Evolutionary conservation across 2,797 vertebrate genomes (phyloP).

Genomic region (Anguilla obscura): DNA sequence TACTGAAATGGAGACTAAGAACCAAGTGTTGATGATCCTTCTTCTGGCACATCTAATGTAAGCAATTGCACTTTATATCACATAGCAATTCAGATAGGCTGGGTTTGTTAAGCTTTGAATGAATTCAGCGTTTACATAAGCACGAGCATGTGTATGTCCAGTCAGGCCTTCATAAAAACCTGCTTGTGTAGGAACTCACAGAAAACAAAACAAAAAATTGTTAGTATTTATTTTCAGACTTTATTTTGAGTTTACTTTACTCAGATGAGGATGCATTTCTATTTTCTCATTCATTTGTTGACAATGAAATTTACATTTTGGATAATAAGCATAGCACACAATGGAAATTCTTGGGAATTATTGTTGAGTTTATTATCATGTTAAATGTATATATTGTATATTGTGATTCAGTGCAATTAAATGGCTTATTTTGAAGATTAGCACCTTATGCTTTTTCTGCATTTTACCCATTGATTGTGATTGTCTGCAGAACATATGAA

Average conservation of each 20-base stretch:
- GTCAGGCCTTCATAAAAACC: neutral
- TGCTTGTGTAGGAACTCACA: neutral
- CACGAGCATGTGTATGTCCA: neutral
- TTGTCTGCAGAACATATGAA: neutral
- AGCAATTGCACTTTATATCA: neutral
- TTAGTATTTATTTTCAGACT: neutral
- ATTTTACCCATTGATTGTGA: neutral
- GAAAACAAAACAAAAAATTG: neutral
- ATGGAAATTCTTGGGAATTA: neutral
- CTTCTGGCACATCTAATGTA: neutral
- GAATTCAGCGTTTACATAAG: neutral
- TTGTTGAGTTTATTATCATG: neutral
- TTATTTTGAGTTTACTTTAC: neutral
- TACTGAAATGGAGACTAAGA: constrained; percentile 6
- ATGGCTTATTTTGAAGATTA: neutral
- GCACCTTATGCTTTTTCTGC: neutral
- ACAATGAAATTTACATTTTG: neutral
- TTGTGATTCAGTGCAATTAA: neutral
- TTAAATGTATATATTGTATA: neutral
- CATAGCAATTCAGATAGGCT: constrained; percentile 8
- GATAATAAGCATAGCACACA: neutral
- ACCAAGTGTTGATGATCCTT: neutral
- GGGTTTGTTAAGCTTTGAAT: constrained; percentile 6
- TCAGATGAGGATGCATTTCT: neutral
- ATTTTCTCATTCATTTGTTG: neutral